Percentiles rank a stretch among this genome's conserved stretches.
phyloP scores from a whole-genome alignment of 2,113 vertebrate genomes.

The Alethe castanea region DNA sequence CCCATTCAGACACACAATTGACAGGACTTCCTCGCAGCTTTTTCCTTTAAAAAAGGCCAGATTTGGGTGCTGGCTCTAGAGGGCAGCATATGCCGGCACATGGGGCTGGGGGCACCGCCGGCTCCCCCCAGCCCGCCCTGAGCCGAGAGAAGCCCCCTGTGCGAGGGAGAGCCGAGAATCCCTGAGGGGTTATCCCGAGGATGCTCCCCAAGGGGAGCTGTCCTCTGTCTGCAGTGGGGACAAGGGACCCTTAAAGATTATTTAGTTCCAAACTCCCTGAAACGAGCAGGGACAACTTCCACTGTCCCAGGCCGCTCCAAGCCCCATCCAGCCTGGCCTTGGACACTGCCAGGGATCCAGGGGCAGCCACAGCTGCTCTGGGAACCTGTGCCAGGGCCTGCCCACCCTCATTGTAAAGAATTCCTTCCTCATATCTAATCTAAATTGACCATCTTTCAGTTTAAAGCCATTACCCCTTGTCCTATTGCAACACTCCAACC shows the following conservation, averaged over 20 bases:
- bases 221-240: background rate
- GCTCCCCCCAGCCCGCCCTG: background rate
- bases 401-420: background rate
- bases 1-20: background rate
- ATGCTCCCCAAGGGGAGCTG: background rate
- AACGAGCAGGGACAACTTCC: fast-evolving
- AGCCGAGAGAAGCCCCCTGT: fast-evolving
- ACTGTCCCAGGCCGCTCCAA: background rate
- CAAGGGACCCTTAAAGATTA: background rate
- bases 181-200: background rate
- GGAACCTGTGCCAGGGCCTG: background rate
- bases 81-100: slow-evolving; percentile 62
- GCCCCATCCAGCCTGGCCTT: fast-evolving
- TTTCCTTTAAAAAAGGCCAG: background rate
- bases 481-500: background rate
- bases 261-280: background rate
- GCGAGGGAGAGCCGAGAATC: background rate
- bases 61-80: slow-evolving; percentile 39
- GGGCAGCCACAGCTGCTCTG: background rate
- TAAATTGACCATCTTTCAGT: background rate
- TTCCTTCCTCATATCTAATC: background rate
- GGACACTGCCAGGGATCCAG: background rate
- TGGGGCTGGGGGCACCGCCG: background rate
- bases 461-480: background rate
- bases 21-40: background rate